A percentile compares a stretch with the other conserved stretches of the same genome.
Evolutionary conservation across 2,888 invertebrate genomes (phyloP).

Genomic region (Fragum fragum): DNA sequence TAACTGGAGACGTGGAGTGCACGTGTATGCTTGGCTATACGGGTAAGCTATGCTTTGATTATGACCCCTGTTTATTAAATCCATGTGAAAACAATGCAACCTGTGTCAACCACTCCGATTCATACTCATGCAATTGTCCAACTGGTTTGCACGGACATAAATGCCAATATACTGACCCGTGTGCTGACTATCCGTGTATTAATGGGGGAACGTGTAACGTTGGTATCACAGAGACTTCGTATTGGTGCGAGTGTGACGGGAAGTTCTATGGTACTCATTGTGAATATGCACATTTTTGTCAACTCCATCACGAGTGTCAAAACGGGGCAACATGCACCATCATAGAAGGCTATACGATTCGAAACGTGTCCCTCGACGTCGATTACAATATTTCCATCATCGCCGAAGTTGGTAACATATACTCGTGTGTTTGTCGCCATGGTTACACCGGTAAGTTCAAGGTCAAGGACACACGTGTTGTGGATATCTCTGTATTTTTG

Average conservation of each 20-base stretch:
- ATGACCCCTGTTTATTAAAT: slow-evolving; percentile 70
- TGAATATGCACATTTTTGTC: slow-evolving; percentile 88
- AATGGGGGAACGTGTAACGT: slow-evolving; percentile 72
- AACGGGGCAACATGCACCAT: slow-evolving; percentile 62
- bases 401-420: slow-evolving; percentile 62
- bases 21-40: slow-evolving; percentile 70
- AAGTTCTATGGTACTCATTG: slow-evolving; percentile 95
- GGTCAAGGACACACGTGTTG: slow-evolving; percentile 2
- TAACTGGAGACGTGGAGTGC: slow-evolving; percentile 66
- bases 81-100: slow-evolving; percentile 77
- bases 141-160: slow-evolving; percentile 63
- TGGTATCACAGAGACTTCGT: slow-evolving; percentile 90
- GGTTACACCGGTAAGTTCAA: slow-evolving; percentile 70
- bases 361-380: slow-evolving; percentile 32
- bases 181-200: slow-evolving; percentile 69
- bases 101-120: slow-evolving; percentile 65
- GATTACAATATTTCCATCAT: slow-evolving; percentile 31
- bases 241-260: slow-evolving; percentile 93
- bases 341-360: slow-evolving; percentile 37
- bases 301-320: slow-evolving; percentile 62
- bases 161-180: slow-evolving; percentile 74
- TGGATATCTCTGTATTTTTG: not conserved
- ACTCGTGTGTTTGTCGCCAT: slow-evolving; percentile 64
- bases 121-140: slow-evolving; percentile 70
- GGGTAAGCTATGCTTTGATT: slow-evolving; percentile 74